Conservation (phyloP, 2,888 invertebrate genomes). For the Tethea ocularis region DNA sequence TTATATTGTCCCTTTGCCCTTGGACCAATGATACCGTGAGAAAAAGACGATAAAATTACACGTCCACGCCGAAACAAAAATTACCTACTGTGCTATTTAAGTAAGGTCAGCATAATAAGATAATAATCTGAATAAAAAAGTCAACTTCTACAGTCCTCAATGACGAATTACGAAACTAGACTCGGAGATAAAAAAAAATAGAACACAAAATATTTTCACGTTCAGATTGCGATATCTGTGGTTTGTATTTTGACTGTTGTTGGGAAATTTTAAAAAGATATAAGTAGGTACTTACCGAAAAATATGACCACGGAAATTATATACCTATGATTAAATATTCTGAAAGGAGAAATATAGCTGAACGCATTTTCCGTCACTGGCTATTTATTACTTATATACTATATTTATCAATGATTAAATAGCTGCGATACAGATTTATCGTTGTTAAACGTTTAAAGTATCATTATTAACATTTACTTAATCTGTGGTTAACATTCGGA, state of each 20-base stretch:
- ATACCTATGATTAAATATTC: too few species aligned
- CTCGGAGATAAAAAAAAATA: constrained; percentile 43
- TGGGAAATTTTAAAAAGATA: background rate
- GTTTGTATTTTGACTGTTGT: background rate
- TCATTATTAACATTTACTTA: too few species aligned
- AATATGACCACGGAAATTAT: too few species aligned
- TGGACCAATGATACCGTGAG: constrained; percentile 45
- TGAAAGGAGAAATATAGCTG: too few species aligned
- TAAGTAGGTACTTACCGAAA: constrained; percentile 10
- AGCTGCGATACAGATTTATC: too few species aligned
- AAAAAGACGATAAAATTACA: constrained; percentile 40
- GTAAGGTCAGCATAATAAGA: constrained; percentile 55
- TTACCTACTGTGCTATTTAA: constrained; percentile 55
- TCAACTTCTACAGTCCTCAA: constrained; percentile 57
- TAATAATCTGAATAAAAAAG: constrained; percentile 58
- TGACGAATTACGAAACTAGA: constrained; percentile 64
- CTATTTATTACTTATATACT: too few species aligned
- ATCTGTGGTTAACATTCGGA: too few species aligned
- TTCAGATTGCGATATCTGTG: constrained; percentile 19
- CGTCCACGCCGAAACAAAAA: constrained; percentile 42
- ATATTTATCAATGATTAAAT: too few species aligned
- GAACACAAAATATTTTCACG: constrained; percentile 49
- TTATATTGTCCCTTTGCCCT: too few species aligned
- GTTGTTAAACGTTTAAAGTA: too few species aligned
- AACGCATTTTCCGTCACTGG: too few species aligned